These are phyloP conservation scores for Orthonevra nobilis DNA, from an alignment of 2,888 invertebrate species.

Conservation along the genomic window DNA sequence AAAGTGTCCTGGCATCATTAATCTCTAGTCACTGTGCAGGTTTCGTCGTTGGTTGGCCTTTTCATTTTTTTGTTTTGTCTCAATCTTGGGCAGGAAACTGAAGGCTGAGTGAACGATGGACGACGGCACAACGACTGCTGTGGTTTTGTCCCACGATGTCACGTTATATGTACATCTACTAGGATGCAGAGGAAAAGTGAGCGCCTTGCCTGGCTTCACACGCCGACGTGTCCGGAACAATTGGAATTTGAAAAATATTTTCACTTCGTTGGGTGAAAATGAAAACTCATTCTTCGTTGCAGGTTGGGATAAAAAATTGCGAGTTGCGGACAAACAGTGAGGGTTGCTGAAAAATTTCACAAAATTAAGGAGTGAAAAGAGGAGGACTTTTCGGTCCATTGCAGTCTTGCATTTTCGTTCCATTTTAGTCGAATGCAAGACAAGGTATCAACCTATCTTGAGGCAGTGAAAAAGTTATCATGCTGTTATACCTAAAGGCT, in stretches of 20 bases:
- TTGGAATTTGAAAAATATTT: constrained; percentile 45
- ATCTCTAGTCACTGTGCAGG: constrained; percentile 52
- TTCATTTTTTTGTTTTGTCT: no score
- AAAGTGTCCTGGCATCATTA: constrained; percentile 64
- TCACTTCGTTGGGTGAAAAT: constrained; percentile 31
- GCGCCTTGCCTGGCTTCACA: constrained; percentile 12
- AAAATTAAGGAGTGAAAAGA: no score
- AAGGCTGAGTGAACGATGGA: constrained; percentile 9
- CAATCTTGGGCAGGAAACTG: constrained; percentile 1
- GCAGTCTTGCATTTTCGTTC: no score
- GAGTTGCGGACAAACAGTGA: constrained; percentile 7
- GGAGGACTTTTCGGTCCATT: no score
- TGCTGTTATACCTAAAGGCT: no score
- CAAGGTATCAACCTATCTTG: no score
- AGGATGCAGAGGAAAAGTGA: neutral
- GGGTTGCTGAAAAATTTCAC: neutral
- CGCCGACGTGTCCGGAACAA: constrained; percentile 51
- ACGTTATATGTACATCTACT: constrained; percentile 43
- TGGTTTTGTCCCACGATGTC: constrained; percentile 43
- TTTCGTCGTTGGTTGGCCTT: constrained; percentile 22
- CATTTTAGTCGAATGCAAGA: no score
- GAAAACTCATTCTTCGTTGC: neutral
- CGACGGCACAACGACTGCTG: constrained; percentile 11
- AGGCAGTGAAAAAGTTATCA: no score
- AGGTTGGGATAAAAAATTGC: neutral